Base-by-base conservation (phyloP, 2,113 vertebrate genomes). In the Passer domesticus region DNA sequence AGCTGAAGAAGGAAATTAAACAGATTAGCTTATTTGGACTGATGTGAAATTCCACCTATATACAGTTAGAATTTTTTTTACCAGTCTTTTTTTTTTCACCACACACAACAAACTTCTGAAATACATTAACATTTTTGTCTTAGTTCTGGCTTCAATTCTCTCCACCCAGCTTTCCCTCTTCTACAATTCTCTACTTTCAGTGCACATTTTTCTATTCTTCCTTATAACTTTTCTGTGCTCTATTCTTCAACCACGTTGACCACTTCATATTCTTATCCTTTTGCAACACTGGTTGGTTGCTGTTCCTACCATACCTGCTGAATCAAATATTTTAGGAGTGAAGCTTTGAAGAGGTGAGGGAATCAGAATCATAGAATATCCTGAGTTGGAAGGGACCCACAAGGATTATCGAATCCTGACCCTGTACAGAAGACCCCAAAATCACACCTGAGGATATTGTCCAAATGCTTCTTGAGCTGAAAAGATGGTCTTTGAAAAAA, bases 1-100 rank as follows among this genome's bases (percentile, higher is more conserved):
- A n/a, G 3, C 44, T 95, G 81, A 64, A 81, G 78, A 87, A 92
- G 70, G 43, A 67, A 73, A 94, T 82, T 21, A 96, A 96, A 78
- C 37, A 64, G 43, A 62, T 90, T 39, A 41, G 20, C 19, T 84
- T 69, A 39, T 85, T 80, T 90, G 59, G 68, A 90, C 58, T 69
- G 59, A 81, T 88, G 72, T 16, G 2, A 25, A 69, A 1, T 92
- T 86, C 64, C 27, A 81, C 35, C 46, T 83, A 24, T 22, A 27
- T 15, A 44, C 0, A 46, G 46, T 47, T 66, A 47, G 6, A 23
- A 35, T 33, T 24, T 72, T 76, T 66, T 68, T 47, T 24, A 19
- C 6, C 27, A 27, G 11, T 68, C 8, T 49, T 35, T 67, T 47
- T 66, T 43, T 18, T 11, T 10, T 2, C 7, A 8, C 6, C 8